Evolutionary conservation across 2,888 invertebrate genomes (phyloP).

Genomic region (Ectropis crepuscularia): DNA sequence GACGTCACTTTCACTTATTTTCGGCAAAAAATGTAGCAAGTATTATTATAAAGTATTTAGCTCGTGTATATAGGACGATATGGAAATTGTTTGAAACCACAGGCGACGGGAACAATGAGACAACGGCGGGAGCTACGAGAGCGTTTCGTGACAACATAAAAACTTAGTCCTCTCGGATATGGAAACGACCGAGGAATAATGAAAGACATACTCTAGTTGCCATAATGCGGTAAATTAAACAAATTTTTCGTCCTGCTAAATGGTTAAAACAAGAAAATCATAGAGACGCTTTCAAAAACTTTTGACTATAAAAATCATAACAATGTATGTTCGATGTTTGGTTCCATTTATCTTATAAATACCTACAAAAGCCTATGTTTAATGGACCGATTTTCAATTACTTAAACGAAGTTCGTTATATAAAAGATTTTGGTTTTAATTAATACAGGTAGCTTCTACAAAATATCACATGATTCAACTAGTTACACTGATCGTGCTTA

Average conservation of each 20-base stretch:
- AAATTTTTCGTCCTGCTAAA: conserved; percentile 71
- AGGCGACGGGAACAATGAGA: conserved; percentile 70
- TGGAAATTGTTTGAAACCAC: conserved; percentile 73
- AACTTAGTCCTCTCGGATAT: conserved; percentile 77
- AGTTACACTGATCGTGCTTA: background rate
- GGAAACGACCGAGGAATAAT: conserved; percentile 75
- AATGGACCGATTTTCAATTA: too few species aligned
- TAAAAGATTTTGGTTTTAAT: too few species aligned
- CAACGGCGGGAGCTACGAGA: conserved; percentile 64
- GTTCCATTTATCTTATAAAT: too few species aligned
- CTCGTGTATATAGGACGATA: conserved; percentile 56
- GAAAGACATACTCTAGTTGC: conserved; percentile 71
- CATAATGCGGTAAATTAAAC: conserved; percentile 78
- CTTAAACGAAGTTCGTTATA: too few species aligned
- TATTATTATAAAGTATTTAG: conserved; percentile 66
- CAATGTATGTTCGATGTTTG: too few species aligned
- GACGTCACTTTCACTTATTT: conserved; percentile 77
- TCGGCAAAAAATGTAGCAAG: conserved; percentile 50
- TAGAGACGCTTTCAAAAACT: conserved; percentile 48
- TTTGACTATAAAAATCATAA: background rate
- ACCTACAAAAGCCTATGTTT: too few species aligned
- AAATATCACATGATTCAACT: too few species aligned
- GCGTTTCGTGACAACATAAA: conserved; percentile 75
- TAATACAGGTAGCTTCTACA: too few species aligned
- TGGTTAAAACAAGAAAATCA: conserved; percentile 51